A percentile compares a stretch with the other conserved stretches of the same genome.
phyloP scores from a whole-genome alignment of 2,113 vertebrate species.

The Atherinomorus stipes region DNA sequence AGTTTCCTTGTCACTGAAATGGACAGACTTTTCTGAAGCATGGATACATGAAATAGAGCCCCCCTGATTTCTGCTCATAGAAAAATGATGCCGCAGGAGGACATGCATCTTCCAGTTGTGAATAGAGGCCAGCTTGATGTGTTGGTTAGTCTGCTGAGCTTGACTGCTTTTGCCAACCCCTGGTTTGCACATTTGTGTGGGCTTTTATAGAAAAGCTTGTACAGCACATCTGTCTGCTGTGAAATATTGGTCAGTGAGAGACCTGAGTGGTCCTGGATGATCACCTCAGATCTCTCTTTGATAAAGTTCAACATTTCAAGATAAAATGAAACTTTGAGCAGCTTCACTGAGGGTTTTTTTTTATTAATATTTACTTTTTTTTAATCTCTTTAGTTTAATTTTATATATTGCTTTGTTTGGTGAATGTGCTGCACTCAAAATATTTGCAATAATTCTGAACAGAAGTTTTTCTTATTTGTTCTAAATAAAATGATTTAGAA shows the following conservation, averaged over 20 bases:
- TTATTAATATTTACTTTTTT: too few species aligned
- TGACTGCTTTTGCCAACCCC: neutral
- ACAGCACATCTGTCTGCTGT: neutral
- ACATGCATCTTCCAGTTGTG: conserved; percentile 6
- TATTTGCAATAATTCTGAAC: too few species aligned
- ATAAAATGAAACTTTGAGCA: too few species aligned
- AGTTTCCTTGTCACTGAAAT: neutral
- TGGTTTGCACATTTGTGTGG: neutral
- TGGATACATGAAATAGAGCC: neutral
- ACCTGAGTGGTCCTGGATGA: neutral
- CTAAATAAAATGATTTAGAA: too few species aligned
- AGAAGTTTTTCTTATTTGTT: too few species aligned
- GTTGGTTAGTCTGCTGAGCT: neutral
- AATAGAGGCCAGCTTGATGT: conserved; percentile 7
- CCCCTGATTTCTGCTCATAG: neutral
- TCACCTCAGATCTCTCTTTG: too few species aligned
- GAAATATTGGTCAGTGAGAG: neutral
- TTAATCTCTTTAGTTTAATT: too few species aligned
- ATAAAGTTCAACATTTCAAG: too few species aligned
- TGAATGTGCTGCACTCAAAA: too few species aligned
- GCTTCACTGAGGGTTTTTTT: too few species aligned
- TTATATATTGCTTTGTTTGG: too few species aligned
- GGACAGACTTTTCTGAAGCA: neutral
- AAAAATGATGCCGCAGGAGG: conserved; percentile 8
- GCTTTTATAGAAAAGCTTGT: neutral